Base-by-base conservation (phyloP, 2,797 vertebrate genomes). In the Megalops cyprinoides region DNA sequence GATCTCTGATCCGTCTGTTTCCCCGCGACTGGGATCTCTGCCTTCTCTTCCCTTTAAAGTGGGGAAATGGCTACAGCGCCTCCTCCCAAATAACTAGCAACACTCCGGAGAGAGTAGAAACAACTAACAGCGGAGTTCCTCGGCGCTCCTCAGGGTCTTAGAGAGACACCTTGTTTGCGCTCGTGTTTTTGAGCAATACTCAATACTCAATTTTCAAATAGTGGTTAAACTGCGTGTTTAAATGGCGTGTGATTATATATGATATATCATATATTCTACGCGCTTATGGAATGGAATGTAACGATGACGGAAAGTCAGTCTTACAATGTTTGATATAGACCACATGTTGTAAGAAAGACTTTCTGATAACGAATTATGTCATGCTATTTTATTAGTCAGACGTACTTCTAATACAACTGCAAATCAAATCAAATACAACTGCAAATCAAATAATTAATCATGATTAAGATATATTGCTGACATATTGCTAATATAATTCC, bases 1-100 rank as follows among this genome's bases (percentile, higher is more conserved):
- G 89, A 86, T 88, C 91, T 91, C 87, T 84, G 84, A 87, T 89
- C 86, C 87, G 86, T 85, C 85, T 87, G 84, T 85, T 86, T 86
- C 88, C 84, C 83, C 76, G 81, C 85, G 87, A 82, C 90, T 92
- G 88, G 89, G 91, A 89, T 91, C 91, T 89, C 82, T 89, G 78
- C 91, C 91, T 87, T 89, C 87, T 87, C 88, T 90, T 87, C 90
- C 86, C 89, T 91, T 90, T 93, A 90, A 93, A 92, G 94, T 91
- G 92, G 91, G 84, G 92, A 92, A 94, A 92, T 91, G 91, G 92
- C 93, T 90, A 88, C 92, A 93, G 89, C 88, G 93, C 93, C 94
- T 93, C 93, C 92, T 94, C 91, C 88, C 91, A 94, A 93, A 94
- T 91, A 92, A 94, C 91, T 90, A 87, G 92, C 92, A 90, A 92